Percentiles rank a stretch among this genome's conserved stretches.
Conservation (phyloP, 2,888 invertebrate species). For the Erebia epiphron region DNA sequence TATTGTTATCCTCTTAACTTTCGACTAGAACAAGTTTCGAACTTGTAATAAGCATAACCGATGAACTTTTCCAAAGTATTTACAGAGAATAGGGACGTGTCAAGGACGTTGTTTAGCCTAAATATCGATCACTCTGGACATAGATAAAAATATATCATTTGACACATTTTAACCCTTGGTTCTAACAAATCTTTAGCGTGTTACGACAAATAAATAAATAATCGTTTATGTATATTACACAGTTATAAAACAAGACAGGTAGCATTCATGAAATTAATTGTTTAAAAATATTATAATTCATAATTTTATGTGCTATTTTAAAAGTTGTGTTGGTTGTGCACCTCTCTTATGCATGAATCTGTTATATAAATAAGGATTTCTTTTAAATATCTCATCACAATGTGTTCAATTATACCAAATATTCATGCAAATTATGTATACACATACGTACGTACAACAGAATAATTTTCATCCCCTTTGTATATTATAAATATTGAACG, state of each 20-base stretch:
- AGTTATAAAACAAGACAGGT: not conserved
- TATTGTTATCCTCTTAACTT: not conserved
- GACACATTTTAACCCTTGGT: not conserved
- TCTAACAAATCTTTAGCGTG: no score
- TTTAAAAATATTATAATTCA: not conserved
- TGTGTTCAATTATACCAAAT: slow-evolving; percentile 79
- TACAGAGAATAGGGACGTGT: no score
- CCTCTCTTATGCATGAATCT: not conserved
- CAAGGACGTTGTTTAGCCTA: no score
- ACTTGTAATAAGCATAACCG: not conserved
- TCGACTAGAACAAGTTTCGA: not conserved
- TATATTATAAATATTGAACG: slow-evolving; percentile 19
- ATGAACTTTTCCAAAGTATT: no score
- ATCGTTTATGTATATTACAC: no score
- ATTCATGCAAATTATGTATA: slow-evolving; percentile 39
- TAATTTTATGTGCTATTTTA: not conserved
- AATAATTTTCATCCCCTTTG: slow-evolving; percentile 9
- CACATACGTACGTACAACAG: slow-evolving; percentile 13
- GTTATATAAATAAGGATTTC: not conserved
- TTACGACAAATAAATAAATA: no score
- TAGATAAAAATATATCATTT: not conserved
- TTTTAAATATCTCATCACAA: slow-evolving; percentile 62
- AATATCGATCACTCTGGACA: no score
- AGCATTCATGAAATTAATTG: not conserved
- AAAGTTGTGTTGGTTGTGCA: not conserved